These are phyloP conservation scores for Babylonia areolata DNA, from an alignment of 1,140 invertebrate genomes.

Conservation along the genomic window DNA sequence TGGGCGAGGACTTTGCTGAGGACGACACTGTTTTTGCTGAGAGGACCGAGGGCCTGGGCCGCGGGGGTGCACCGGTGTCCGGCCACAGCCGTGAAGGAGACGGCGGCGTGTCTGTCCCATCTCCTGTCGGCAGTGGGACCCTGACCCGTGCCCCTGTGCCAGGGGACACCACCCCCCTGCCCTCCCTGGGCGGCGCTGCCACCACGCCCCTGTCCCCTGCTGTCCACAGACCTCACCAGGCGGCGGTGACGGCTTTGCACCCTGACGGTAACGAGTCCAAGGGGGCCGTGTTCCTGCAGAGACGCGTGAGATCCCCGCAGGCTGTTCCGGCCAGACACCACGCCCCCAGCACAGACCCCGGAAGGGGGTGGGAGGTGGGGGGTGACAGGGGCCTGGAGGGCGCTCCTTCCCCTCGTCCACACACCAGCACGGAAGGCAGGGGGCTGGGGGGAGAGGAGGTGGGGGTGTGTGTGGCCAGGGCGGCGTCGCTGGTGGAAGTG, in stretches of 20 bases:
- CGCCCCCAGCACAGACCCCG: neutral
- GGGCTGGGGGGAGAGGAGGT: neutral
- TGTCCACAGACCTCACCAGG: neutral
- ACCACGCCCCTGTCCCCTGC: neutral
- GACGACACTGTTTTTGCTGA: conserved; percentile 10
- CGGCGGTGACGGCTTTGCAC: neutral
- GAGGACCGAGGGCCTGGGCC: neutral
- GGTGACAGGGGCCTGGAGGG: neutral
- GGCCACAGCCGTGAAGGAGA: neutral
- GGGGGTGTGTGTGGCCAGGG: neutral
- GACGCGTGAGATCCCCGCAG: neutral
- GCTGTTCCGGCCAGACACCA: neutral
- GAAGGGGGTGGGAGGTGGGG: neutral
- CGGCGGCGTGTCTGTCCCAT: neutral
- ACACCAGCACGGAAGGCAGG: too few species aligned
- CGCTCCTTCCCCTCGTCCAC: neutral
- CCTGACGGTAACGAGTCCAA: neutral
- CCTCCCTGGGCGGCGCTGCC: neutral
- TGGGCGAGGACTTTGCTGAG: neutral
- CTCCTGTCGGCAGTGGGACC: neutral
- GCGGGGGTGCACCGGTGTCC: neutral
- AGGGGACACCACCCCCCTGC: too few species aligned
- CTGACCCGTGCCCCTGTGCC: too few species aligned
- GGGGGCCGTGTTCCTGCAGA: neutral
- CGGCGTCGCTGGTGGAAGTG: neutral